Evolutionary conservation across 2,113 vertebrate species (phyloP).

Genomic region (Hystrix cristata): DNA sequence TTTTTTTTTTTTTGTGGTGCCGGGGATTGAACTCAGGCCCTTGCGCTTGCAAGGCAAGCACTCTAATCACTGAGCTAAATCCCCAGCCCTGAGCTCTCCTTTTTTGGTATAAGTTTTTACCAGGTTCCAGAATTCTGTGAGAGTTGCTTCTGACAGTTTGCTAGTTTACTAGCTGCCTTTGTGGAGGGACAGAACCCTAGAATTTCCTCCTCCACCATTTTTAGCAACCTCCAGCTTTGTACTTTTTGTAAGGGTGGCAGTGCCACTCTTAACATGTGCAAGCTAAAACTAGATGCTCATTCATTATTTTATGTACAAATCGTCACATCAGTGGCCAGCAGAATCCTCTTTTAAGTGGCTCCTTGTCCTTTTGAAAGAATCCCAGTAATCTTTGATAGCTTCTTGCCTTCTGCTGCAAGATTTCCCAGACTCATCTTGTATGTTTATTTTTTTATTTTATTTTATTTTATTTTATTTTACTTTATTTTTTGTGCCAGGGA

Average conservation of each 20-base stretch:
- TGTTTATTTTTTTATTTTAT: neutral
- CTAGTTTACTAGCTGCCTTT: neutral
- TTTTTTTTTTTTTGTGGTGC: too few species aligned
- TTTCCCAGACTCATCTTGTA: neutral
- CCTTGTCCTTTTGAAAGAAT: slow-evolving; percentile 33
- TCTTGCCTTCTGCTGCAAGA: neutral
- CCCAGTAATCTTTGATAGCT: neutral
- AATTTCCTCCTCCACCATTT: slow-evolving; percentile 7
- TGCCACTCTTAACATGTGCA: neutral
- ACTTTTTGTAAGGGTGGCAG: neutral
- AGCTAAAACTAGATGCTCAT: neutral
- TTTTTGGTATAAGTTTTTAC: neutral
- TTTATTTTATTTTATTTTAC: too few species aligned
- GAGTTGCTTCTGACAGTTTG: neutral
- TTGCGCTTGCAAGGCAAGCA: too few species aligned
- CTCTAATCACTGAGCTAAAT: too few species aligned
- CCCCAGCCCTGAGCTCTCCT: too few species aligned
- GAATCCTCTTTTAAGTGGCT: neutral
- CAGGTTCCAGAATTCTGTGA: neutral
- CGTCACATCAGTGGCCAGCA: neutral
- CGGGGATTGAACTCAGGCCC: too few species aligned
- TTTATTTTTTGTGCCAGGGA: too few species aligned
- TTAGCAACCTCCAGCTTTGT: neutral
- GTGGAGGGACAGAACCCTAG: neutral
- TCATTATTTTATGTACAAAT: slow-evolving; percentile 1